phyloP scores from a whole-genome alignment of 1,140 invertebrate species.

The Zaprionus lachaisei region DNA sequence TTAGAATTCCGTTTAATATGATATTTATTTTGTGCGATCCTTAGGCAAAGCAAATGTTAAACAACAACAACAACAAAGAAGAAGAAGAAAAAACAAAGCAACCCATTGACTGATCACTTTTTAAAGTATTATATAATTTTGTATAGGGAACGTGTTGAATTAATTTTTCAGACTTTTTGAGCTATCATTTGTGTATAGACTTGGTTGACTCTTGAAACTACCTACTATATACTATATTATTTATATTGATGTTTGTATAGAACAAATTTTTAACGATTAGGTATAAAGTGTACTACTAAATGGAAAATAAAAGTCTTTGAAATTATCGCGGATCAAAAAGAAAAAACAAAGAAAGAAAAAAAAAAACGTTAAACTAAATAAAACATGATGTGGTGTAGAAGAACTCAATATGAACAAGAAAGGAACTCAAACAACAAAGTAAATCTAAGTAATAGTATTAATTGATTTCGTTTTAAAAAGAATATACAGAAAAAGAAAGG shows the following conservation, averaged over 20 bases:
- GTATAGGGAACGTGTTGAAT: slow-evolving; percentile 70
- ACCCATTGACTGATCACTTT: slow-evolving; percentile 79
- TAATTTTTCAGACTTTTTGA: slow-evolving; percentile 51
- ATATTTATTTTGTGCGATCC: slow-evolving; percentile 68
- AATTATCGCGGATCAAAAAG: slow-evolving; percentile 76
- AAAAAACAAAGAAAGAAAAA: slow-evolving; percentile 44
- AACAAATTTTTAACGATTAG: slow-evolving; percentile 74
- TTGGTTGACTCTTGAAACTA: slow-evolving; percentile 29
- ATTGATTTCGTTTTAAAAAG: slow-evolving; percentile 57
- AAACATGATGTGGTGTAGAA: slow-evolving; percentile 15
- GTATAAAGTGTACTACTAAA: slow-evolving; percentile 74
- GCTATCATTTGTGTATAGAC: slow-evolving; percentile 54
- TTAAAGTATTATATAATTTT: slow-evolving; percentile 81
- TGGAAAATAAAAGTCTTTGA: slow-evolving; percentile 76
- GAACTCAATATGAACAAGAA: slow-evolving; percentile 15
- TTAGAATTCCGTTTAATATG: slow-evolving; percentile 65
- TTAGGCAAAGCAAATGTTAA: slow-evolving; percentile 24
- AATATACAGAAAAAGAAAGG: slow-evolving; percentile 46
- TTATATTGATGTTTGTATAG: slow-evolving; percentile 64
- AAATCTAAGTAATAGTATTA: slow-evolving; percentile 82
- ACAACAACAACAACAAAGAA: slow-evolving; percentile 18
- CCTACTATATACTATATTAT: slow-evolving; percentile 41
- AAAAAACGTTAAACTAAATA: slow-evolving; percentile 41
- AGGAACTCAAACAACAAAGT: slow-evolving; percentile 47
- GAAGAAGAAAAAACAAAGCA: slow-evolving; percentile 51